These are phyloP conservation scores for Heliconius sara DNA, from an alignment of 2,888 invertebrate species.

Conservation along the genomic window DNA sequence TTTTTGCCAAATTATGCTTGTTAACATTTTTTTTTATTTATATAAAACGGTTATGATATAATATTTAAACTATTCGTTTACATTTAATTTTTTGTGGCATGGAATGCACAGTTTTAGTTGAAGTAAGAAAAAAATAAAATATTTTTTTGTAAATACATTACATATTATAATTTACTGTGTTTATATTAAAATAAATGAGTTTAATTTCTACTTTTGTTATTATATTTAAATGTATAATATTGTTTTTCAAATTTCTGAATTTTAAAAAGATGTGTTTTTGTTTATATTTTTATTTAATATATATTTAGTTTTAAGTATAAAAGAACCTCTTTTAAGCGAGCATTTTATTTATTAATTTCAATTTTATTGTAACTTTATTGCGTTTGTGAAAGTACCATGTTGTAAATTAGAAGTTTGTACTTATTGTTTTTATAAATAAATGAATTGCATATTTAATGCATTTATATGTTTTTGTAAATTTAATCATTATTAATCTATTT, in stretches of 20 bases:
- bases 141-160: not conserved
- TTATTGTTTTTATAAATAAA: conserved; percentile 11
- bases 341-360: not conserved
- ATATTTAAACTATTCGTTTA: not conserved
- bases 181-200: not conserved
- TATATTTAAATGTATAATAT: conserved; percentile 9
- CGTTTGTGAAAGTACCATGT: conserved; percentile 7
- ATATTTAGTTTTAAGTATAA: conserved; percentile 22
- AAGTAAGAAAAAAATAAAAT: not conserved
- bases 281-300: conserved; percentile 24
- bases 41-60: not conserved
- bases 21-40: not conserved
- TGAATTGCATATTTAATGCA: too few species aligned
- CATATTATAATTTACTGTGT: not conserved
- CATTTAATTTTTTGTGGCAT: not conserved
- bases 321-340: not conserved
- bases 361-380: not conserved
- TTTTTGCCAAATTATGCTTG: too few species aligned
- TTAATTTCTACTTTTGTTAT: conserved; percentile 15
- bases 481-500: too few species aligned
- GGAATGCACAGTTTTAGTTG: not conserved
- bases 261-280: too few species aligned
- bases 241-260: not conserved
- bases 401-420: conserved; percentile 11
- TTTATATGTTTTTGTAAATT: too few species aligned